These are phyloP conservation scores for Gambusia affinis DNA, from an alignment of 2,113 vertebrate genomes.

Conservation along the genomic window DNA sequence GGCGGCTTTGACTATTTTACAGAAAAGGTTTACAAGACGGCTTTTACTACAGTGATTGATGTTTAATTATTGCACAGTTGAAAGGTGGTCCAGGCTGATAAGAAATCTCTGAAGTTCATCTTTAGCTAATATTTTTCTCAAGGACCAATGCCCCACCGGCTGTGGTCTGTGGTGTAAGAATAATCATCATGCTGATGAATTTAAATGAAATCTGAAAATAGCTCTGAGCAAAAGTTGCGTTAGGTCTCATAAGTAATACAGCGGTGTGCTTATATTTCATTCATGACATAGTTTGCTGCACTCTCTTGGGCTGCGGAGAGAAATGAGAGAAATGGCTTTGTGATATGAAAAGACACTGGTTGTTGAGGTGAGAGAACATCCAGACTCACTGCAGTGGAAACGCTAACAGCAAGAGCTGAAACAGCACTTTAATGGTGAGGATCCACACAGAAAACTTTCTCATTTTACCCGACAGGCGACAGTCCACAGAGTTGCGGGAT, in stretches of 20 bases:
- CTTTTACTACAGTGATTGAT: constrained; percentile 50
- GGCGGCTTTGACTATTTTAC: constrained; percentile 15
- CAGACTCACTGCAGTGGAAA: constrained; percentile 34
- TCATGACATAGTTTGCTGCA: constrained; percentile 69
- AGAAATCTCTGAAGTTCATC: constrained; percentile 64
- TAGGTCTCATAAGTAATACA: constrained; percentile 77
- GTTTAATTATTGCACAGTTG: constrained; percentile 40
- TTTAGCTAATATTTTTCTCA: constrained; percentile 53
- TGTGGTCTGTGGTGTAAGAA: constrained; percentile 37
- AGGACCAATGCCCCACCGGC: constrained; percentile 37
- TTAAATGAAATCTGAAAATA: constrained; percentile 73
- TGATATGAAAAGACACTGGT: constrained; percentile 67
- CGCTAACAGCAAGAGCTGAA: constrained; percentile 25
- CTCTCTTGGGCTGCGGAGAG: constrained; percentile 40
- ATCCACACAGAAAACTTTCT: constrained; percentile 13
- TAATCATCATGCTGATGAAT: constrained; percentile 66
- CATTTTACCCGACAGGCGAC: constrained; percentile 5
- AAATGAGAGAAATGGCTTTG: constrained; percentile 63
- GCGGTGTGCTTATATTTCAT: constrained; percentile 74
- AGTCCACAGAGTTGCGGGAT: neutral
- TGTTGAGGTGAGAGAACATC: constrained; percentile 55
- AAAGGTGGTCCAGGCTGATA: constrained; percentile 65
- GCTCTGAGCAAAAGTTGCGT: constrained; percentile 69
- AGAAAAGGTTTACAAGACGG: constrained; percentile 2
- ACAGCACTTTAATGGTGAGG: constrained; percentile 19